Percentiles rank a stretch among this genome's conserved stretches.
These are phyloP conservation scores for Notarius quadriscutis DNA, from an alignment of 2,113 vertebrate genomes.

Conservation along the genomic window DNA sequence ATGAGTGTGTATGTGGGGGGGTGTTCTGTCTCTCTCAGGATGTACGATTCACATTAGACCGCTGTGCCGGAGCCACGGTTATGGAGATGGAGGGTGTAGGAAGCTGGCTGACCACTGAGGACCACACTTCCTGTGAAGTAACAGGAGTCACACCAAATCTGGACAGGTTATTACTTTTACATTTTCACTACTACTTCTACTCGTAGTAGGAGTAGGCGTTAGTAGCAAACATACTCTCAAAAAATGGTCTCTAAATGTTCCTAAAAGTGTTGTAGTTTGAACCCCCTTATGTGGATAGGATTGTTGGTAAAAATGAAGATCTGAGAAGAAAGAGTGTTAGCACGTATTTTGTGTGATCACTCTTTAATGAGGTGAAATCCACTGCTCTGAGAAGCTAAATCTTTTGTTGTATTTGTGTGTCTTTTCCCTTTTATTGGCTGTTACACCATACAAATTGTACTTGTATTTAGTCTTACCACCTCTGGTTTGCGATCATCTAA, in stretches of 20 bases:
- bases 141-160: slow-evolving; percentile 71
- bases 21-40: slow-evolving; percentile 64
- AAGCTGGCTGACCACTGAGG: slow-evolving; percentile 78
- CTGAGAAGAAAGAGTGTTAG: background rate
- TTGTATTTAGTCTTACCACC: background rate
- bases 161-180: slow-evolving; percentile 69
- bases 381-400: background rate
- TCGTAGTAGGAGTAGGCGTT: background rate
- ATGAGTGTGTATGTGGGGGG: background rate
- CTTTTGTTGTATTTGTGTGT: background rate
- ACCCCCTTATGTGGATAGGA: background rate
- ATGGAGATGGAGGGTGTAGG: slow-evolving; percentile 81
- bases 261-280: background rate
- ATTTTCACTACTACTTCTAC: background rate
- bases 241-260: background rate
- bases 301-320: background rate
- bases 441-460: background rate
- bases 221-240: background rate
- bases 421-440: background rate
- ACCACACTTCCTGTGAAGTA: slow-evolving; percentile 80
- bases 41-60: slow-evolving; percentile 81
- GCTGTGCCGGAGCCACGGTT: slow-evolving; percentile 71
- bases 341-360: background rate
- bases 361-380: background rate
- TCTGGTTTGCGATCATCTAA: background rate